These are phyloP conservation scores for Passer montanus DNA, from an alignment of 2,113 vertebrate genomes.

Conservation along the genomic window DNA sequence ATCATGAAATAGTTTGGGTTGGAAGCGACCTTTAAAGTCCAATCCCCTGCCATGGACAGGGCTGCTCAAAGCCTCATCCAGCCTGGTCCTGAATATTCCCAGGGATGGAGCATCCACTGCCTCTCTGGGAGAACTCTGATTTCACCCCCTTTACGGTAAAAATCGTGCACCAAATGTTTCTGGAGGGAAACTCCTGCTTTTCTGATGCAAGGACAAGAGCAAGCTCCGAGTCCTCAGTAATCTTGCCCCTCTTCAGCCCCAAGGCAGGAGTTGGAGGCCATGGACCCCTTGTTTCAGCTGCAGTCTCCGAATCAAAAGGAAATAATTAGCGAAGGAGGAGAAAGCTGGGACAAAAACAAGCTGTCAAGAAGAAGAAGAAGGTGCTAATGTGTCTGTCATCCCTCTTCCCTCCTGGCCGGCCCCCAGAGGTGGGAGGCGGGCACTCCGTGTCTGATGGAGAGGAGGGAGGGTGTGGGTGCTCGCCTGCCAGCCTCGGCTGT, in stretches of 20 bases:
- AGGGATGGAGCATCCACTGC: background rate
- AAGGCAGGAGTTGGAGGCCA: background rate
- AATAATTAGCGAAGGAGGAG: background rate
- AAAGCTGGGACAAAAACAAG: background rate
- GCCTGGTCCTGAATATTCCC: background rate
- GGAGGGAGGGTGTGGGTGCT: rapidly evolving
- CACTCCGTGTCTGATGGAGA: rapidly evolving
- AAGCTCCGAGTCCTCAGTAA: background rate
- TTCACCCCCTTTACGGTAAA: background rate
- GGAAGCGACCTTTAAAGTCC: background rate
- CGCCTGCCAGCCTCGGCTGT: background rate
- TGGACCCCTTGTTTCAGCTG: background rate
- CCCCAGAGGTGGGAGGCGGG: background rate
- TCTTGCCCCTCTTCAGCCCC: background rate
- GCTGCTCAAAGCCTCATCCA: background rate
- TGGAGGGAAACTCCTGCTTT: background rate
- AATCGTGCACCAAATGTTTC: background rate
- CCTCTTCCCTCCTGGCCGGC: background rate
- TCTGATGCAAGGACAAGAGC: background rate
- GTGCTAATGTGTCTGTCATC: slow-evolving; percentile 49
- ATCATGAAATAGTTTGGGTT: background rate
- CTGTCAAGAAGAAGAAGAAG: slow-evolving; percentile 32
- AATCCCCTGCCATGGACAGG: background rate
- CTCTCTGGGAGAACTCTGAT: background rate
- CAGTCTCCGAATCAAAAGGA: slow-evolving; percentile 22